These are phyloP conservation scores for Melanaphis sacchari DNA, from an alignment of 1,140 invertebrate genomes.

Conservation along the genomic window DNA sequence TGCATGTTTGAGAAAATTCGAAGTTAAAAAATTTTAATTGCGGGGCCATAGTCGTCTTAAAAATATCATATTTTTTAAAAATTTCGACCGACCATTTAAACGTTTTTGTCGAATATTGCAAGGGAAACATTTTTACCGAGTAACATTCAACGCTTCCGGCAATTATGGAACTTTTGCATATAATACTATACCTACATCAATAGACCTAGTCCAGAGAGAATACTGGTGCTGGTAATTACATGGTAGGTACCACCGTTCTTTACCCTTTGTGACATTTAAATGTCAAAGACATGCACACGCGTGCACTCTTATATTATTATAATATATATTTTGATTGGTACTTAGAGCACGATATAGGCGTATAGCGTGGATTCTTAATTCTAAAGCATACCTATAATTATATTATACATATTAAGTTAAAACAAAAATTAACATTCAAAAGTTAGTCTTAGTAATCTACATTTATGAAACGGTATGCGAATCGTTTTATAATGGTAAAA, in stretches of 20 bases:
- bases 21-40: not conserved
- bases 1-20: not conserved
- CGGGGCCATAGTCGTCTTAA: not conserved
- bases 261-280: conserved; percentile 24
- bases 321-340: not conserved
- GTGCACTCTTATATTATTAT: not conserved
- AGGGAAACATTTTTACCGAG: not conserved
- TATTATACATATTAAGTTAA: not conserved
- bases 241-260: not conserved
- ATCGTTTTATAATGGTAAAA: not conserved
- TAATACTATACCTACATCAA: not conserved
- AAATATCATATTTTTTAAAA: not conserved
- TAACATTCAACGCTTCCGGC: not conserved
- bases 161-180: not conserved
- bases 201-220: not conserved
- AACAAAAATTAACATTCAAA: not conserved
- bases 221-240: not conserved
- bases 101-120: not conserved
- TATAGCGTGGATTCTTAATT: not conserved
- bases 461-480: not conserved
- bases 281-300: not conserved
- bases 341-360: not conserved
- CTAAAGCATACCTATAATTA: not conserved
- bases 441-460: not conserved
- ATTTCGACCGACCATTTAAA: not conserved